A percentile compares a stretch with the other conserved stretches of the same genome.
phyloP scores from a whole-genome alignment of 2,888 invertebrate genomes.

The Scrobipalpa atriplicella region DNA sequence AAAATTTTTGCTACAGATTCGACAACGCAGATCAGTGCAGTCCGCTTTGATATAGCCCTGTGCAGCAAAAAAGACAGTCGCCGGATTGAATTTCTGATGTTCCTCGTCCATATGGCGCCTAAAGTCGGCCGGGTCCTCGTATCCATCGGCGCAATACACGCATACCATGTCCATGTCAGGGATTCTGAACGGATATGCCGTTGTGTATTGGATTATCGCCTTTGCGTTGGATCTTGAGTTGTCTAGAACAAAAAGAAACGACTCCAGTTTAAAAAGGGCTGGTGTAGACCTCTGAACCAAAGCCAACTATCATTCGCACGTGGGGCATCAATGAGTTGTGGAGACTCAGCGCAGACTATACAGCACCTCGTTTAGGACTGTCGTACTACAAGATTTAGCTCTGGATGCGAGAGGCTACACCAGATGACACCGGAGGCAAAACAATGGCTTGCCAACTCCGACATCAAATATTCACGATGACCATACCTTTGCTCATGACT shows the following conservation, averaged over 20 bases:
- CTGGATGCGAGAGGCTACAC: no score
- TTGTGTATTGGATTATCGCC: slow-evolving; percentile 27
- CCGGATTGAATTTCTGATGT: slow-evolving; percentile 10
- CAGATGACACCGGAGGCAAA: no score
- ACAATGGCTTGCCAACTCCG: no score
- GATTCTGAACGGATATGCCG: slow-evolving; percentile 43
- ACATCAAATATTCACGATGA: no score
- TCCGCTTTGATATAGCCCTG: slow-evolving; percentile 28
- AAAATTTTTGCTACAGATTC: slow-evolving; percentile 30
- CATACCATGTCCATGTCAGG: slow-evolving; percentile 29
- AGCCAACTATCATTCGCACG: no score
- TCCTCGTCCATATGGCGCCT: slow-evolving; percentile 31
- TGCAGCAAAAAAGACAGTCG: slow-evolving; percentile 2
- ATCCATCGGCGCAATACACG: slow-evolving; percentile 32
- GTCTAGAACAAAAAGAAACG: slow-evolving; percentile 35
- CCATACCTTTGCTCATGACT: not conserved
- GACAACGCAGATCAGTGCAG: slow-evolving; percentile 31
- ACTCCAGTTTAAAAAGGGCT: not conserved
- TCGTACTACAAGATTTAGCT: no score
- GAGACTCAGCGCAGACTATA: no score
- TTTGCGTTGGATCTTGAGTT: slow-evolving; percentile 31
- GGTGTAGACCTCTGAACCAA: no score
- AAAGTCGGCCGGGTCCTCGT: slow-evolving; percentile 27
- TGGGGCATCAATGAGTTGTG: no score
- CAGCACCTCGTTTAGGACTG: no score